These are phyloP conservation scores for Carassius carassius DNA, from an alignment of 2,113 vertebrate genomes.

Conservation along the genomic window DNA sequence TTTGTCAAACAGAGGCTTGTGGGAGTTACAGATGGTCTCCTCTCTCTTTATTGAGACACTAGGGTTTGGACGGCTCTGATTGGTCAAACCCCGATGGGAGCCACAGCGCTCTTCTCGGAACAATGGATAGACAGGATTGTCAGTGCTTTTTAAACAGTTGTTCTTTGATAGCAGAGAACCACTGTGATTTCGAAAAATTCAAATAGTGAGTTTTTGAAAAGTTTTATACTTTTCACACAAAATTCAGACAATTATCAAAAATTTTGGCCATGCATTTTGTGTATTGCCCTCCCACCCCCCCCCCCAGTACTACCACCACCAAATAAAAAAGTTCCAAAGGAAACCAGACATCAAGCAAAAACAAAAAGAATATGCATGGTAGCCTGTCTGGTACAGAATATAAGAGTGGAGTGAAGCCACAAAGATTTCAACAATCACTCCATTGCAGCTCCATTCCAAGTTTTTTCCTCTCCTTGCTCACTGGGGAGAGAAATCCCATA, in stretches of 20 bases:
- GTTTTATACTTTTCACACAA: not conserved
- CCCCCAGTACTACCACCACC: not conserved
- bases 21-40: slow-evolving; percentile 45
- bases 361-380: not conserved
- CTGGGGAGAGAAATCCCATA: not conserved
- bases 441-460: not conserved
- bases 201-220: not conserved
- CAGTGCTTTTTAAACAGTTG: slow-evolving; percentile 21
- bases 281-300: not conserved
- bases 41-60: slow-evolving; percentile 46
- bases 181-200: not conserved
- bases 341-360: not conserved
- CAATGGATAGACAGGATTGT: slow-evolving; percentile 20
- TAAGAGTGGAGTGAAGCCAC: not conserved
- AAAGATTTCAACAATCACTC: not conserved
- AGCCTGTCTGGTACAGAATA: not conserved
- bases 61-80: slow-evolving; percentile 39
- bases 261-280: not conserved
- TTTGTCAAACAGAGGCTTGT: slow-evolving; percentile 45
- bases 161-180: slow-evolving; percentile 31
- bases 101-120: slow-evolving; percentile 6
- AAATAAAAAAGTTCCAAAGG: not conserved
- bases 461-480: not conserved
- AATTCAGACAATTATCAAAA: not conserved
- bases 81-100: slow-evolving; percentile 36